Percentiles rank a stretch among this genome's conserved stretches.
Evolutionary conservation across 2,113 vertebrate species (phyloP).

Genomic region (Acrocephalus arundinaceus): DNA sequence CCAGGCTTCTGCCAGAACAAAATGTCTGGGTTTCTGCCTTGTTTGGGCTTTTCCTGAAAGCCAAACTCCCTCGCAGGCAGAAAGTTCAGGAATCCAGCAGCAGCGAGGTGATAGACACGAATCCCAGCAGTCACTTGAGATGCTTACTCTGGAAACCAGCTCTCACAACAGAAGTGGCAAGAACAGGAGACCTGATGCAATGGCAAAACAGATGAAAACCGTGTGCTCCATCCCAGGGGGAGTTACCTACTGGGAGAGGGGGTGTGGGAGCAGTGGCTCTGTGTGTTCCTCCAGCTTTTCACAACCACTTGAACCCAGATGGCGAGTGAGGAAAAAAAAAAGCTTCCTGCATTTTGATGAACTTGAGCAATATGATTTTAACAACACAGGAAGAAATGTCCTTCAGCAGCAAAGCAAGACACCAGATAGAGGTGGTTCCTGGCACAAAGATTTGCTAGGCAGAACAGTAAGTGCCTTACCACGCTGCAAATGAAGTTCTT

Average conservation of each 20-base stretch:
- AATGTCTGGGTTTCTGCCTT: conserved; percentile 24
- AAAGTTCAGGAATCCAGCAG: not conserved
- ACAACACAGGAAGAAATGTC: not conserved
- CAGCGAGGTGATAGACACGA: not conserved
- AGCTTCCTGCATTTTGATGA: not conserved
- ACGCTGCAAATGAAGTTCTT: not conserved
- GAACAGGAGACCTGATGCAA: not conserved
- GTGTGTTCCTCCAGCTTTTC: not conserved
- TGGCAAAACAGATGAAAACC: not conserved
- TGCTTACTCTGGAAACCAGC: not conserved
- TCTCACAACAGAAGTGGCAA: not conserved
- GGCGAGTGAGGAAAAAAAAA: not conserved
- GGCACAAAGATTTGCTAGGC: not conserved
- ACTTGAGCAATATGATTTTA: not conserved
- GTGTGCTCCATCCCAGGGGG: not conserved
- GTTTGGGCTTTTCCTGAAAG: not conserved
- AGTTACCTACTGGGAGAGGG: not conserved
- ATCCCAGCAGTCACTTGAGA: conserved; percentile 11
- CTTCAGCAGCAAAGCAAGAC: not conserved
- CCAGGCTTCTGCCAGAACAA: not conserved
- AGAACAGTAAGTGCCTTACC: not conserved
- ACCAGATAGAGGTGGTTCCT: not conserved
- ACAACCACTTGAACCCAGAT: not conserved
- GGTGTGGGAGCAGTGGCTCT: not conserved
- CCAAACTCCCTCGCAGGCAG: not conserved